Conservation (phyloP, 2,113 vertebrate genomes). For the Brienomyrus brachyistius region DNA sequence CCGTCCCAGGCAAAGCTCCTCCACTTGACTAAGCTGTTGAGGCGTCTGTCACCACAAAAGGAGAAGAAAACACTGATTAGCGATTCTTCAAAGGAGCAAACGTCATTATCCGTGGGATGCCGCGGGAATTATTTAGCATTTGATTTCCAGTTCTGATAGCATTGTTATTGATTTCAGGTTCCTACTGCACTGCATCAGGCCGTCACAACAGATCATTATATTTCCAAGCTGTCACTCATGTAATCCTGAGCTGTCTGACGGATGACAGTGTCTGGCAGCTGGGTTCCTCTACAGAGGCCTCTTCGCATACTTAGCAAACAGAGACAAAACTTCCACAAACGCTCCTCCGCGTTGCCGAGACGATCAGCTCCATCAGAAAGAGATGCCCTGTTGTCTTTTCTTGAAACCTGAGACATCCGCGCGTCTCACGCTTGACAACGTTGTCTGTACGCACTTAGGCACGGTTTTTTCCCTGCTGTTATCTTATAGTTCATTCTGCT, state of each 20-base stretch:
- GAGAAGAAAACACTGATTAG: slow-evolving; percentile 58
- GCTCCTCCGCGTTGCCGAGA: background rate
- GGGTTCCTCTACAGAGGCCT: slow-evolving; percentile 32
- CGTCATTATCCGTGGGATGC: slow-evolving; percentile 61
- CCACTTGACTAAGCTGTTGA: slow-evolving; percentile 33
- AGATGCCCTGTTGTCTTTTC: slow-evolving; percentile 3
- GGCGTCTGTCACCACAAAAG: slow-evolving; percentile 37
- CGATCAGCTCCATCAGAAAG: slow-evolving; percentile 11
- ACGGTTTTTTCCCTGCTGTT: background rate
- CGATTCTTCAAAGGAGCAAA: slow-evolving; percentile 70
- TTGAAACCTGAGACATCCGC: slow-evolving; percentile 28
- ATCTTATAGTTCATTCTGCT: background rate
- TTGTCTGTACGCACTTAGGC: background rate
- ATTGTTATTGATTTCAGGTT: slow-evolving; percentile 74
- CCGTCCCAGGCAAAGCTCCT: slow-evolving; percentile 14
- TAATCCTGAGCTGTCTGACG: slow-evolving; percentile 55
- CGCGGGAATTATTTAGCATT: slow-evolving; percentile 69
- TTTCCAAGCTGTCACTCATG: slow-evolving; percentile 72
- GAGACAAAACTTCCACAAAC: slow-evolving; percentile 31
- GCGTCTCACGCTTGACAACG: slow-evolving; percentile 14
- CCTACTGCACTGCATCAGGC: slow-evolving; percentile 46
- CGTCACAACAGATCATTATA: slow-evolving; percentile 67
- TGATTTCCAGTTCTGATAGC: slow-evolving; percentile 75
- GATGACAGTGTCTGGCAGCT: slow-evolving; percentile 45
- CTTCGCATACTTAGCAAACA: background rate